Evolutionary conservation across 2,113 vertebrate genomes (phyloP).

Genomic region (Gymnogyps californianus): DNA sequence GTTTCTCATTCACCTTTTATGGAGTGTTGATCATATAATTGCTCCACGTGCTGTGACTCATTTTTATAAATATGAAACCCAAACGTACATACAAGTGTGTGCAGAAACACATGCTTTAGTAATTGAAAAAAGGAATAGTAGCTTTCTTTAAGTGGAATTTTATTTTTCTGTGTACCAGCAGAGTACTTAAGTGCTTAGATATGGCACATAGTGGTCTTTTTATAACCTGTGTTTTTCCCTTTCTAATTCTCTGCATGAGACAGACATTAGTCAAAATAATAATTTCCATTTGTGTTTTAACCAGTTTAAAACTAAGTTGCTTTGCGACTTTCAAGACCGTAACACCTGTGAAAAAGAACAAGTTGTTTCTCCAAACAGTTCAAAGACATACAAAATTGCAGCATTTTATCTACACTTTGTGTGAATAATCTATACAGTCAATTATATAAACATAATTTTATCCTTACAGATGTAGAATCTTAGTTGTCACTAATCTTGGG

Average conservation of each 20-base stretch:
- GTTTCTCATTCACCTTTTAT: neutral
- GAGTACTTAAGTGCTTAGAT: neutral
- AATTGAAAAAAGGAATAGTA: neutral
- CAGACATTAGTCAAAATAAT: conserved; percentile 13
- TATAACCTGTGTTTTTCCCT: neutral
- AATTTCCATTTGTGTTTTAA: neutral
- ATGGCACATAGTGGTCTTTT: neutral
- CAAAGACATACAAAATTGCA: neutral
- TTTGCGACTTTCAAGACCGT: neutral
- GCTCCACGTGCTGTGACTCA: neutral
- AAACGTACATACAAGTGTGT: neutral
- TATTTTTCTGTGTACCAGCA: neutral
- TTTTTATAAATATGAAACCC: neutral
- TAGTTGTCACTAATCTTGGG: neutral
- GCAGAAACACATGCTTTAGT: neutral
- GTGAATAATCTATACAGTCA: neutral
- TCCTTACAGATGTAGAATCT: neutral
- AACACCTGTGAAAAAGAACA: neutral
- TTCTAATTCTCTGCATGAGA: neutral
- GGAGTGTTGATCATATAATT: neutral
- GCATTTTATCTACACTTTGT: neutral
- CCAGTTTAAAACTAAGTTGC: neutral
- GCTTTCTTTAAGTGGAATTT: neutral
- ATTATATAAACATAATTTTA: neutral
- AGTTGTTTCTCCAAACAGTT: neutral